A percentile compares a stretch with the other conserved stretches of the same genome.
These are phyloP conservation scores for Muntiacus reevesi DNA, from an alignment of 2,113 vertebrate genomes.

Conservation along the genomic window DNA sequence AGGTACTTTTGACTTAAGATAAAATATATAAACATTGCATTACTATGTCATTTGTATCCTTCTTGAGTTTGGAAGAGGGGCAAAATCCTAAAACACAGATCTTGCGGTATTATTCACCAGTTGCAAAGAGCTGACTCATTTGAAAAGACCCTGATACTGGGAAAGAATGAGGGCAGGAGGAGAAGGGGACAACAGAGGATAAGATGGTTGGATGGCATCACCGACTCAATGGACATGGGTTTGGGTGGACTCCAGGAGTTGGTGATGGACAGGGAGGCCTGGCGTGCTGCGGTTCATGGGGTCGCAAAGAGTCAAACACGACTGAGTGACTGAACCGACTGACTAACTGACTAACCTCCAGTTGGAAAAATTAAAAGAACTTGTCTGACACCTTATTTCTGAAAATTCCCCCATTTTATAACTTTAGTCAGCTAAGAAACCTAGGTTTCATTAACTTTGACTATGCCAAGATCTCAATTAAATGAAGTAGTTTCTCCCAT, in stretches of 20 bases:
- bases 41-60: neutral
- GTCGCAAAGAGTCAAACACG: rapidly evolving
- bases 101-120: neutral
- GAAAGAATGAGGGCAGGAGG: neutral
- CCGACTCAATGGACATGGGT: neutral
- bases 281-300: neutral
- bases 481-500: neutral
- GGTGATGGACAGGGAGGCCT: too few relatives aligned
- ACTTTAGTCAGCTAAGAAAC: neutral
- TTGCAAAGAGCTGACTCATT: neutral
- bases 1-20: neutral
- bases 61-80: neutral
- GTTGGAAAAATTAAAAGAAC: neutral
- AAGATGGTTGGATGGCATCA: neutral
- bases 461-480: neutral
- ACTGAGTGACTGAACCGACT: neutral
- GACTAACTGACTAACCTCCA: neutral
- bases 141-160: neutral
- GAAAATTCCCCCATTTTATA: neutral
- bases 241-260: too few relatives aligned
- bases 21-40: neutral
- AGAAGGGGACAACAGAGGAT: neutral
- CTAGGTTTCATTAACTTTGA: neutral
- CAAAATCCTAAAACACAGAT: neutral
- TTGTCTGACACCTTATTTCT: neutral